phyloP scores from a whole-genome alignment of 2,113 vertebrate genomes.

The Chlorodrepanis virens region DNA sequence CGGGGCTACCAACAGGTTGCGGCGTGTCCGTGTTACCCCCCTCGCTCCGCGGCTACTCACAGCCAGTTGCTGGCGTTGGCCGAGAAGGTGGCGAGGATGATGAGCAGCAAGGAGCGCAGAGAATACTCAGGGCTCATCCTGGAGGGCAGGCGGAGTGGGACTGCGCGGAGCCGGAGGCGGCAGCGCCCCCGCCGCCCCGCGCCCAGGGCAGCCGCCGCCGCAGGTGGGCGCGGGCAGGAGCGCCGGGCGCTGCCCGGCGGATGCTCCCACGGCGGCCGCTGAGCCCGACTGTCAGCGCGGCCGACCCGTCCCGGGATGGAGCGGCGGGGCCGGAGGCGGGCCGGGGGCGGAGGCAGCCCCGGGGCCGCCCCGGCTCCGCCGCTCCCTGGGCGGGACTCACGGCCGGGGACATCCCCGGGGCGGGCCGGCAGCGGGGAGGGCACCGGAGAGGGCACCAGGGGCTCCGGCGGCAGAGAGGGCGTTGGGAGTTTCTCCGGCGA shows the following conservation, averaged over 20 bases:
- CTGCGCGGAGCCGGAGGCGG: slow-evolving; percentile 7
- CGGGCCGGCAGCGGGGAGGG: too few species aligned
- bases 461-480: not conserved
- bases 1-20: not conserved
- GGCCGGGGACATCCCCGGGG: too few species aligned
- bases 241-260: not conserved
- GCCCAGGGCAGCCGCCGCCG: not conserved
- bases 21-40: not conserved
- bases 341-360: not conserved
- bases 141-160: slow-evolving; percentile 22
- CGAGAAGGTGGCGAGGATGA: slow-evolving; percentile 92
- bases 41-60: slow-evolving; percentile 79
- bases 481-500: accelerated
- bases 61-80: slow-evolving; percentile 97
- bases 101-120: slow-evolving; percentile 90
- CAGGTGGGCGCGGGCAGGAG: not conserved
- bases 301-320: not conserved
- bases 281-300: not conserved
- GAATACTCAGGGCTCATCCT: slow-evolving; percentile 88
- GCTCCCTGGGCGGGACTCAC: too few species aligned
- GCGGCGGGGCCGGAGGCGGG: not conserved
- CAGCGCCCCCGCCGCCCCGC: slow-evolving; percentile 13
- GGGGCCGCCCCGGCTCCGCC: not conserved
- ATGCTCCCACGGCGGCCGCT: not conserved
- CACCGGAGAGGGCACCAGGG: not conserved